Evolutionary conservation across 2,797 vertebrate species (phyloP).

Genomic region (Sebastolobus altivelis): DNA sequence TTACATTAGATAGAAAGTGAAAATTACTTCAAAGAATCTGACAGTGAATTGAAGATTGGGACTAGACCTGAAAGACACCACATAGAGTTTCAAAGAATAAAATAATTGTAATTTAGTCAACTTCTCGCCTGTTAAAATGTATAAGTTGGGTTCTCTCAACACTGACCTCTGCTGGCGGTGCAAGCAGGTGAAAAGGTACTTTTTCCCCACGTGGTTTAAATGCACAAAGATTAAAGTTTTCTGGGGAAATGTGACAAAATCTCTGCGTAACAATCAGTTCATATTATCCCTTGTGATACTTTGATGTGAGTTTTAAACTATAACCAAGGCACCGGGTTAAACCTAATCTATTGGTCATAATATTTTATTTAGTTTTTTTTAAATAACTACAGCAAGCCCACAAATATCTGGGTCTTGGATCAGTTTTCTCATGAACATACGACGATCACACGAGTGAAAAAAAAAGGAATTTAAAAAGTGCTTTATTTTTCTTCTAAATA

Average conservation of each 20-base stretch:
- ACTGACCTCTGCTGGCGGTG: conserved; percentile 3
- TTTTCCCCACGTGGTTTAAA: not conserved
- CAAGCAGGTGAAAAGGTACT: not conserved
- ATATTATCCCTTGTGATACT: not conserved
- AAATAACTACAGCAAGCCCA: not conserved
- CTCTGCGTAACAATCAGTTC: not conserved
- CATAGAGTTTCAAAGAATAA: not conserved
- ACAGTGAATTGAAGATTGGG: not conserved
- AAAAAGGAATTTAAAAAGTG: too few relatives aligned
- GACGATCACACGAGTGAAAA: too few relatives aligned
- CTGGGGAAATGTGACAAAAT: not conserved
- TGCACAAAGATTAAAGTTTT: not conserved
- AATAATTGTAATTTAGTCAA: not conserved
- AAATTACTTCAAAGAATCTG: not conserved
- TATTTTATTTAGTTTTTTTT: not conserved
- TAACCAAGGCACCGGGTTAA: not conserved
- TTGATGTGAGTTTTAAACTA: not conserved
- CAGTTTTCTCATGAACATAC: too few relatives aligned
- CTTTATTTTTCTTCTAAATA: too few relatives aligned
- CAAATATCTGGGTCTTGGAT: too few relatives aligned
- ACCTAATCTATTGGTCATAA: not conserved
- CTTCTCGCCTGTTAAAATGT: not conserved
- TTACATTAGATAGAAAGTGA: not conserved
- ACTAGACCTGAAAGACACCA: too few relatives aligned
- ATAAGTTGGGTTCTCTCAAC: not conserved